A percentile compares a stretch with the other conserved stretches of the same genome.
Evolutionary conservation across 1,140 invertebrate species (phyloP).

Genomic region (Potamilus streckersoni): DNA sequence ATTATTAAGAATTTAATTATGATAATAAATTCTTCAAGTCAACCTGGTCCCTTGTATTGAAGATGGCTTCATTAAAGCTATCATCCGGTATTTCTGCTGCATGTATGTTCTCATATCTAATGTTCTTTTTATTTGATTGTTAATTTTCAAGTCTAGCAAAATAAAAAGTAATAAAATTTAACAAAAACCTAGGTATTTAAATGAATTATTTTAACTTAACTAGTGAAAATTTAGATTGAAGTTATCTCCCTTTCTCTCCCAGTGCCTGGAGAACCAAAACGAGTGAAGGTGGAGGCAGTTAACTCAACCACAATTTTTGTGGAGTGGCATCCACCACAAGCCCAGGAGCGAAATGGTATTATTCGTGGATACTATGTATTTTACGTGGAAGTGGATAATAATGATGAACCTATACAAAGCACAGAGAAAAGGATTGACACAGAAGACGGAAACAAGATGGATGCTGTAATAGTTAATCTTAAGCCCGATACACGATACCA

Average conservation of each 20-base stretch:
- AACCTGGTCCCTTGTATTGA: too few species aligned
- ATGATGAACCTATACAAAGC: constrained; percentile 39
- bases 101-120: too few species aligned
- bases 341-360: constrained; percentile 94
- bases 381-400: constrained; percentile 72
- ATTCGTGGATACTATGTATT: constrained; percentile 97
- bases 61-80: too few species aligned
- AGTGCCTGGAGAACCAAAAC: constrained; percentile 96
- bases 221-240: not conserved
- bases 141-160: too few species aligned
- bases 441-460: constrained; percentile 75
- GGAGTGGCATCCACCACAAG: constrained; percentile 88
- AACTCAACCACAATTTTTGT: constrained; percentile 95
- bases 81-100: too few species aligned
- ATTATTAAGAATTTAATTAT: too few species aligned
- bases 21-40: too few species aligned
- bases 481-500: constrained; percentile 94
- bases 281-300: constrained; percentile 85
- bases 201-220: too few species aligned
- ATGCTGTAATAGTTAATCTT: constrained; percentile 86
- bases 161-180: too few species aligned
- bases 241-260: constrained; percentile 14
- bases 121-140: too few species aligned
- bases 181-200: too few species aligned
- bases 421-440: constrained; percentile 47